Base-by-base conservation (phyloP, 2,888 invertebrate genomes). In the Baccha elongata region DNA sequence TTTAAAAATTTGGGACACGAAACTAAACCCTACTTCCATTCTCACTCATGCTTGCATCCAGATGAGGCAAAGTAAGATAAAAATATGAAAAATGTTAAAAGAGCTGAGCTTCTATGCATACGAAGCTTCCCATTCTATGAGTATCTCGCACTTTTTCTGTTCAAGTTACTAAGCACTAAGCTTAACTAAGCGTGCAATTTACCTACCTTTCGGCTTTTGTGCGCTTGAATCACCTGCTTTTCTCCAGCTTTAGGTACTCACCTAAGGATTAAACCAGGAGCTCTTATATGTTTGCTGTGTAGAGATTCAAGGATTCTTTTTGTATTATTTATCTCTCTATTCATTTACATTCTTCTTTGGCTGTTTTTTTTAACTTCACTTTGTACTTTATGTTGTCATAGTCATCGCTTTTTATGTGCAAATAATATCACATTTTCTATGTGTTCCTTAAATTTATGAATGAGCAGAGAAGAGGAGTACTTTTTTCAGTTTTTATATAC, bases 171-270 rank as follows among this genome's bases (percentile, higher is more conserved):
- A 76, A 71, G 71, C 81, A 81, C 75, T 71, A 81, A 71, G 71
- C 81, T 67, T 81, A 81, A 81, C 81, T 81, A 81, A 81, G 75
- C 81, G 53, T 75, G 48, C 81, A 75, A 81, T 81, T 81, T 81
- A 75, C 81, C 76, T 62, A 71, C 60, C 60, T 75, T 19, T 37
- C 13, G 52, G 75, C 60, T 58, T 71, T 81, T 64, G 50, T 69
- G 64, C 60, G 68, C 55, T 58, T 58, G 64, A 69, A 74, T 65
- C 62, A 80, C 40, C 69, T 58, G 13, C 58, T 48, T 21, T 46
- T 29, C 60, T 26, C 46, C n/a, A 23, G 32, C 42, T 53, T 44
- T 32, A 62, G 37, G 40, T 52, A 42, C 32, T 64, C 68, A 74
- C 55, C 50, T 74, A 15, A 55, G 60, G 68, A 46, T 75, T 52